phyloP scores from a whole-genome alignment of 2,888 invertebrate species.

The Quadroppia sp. region DNA sequence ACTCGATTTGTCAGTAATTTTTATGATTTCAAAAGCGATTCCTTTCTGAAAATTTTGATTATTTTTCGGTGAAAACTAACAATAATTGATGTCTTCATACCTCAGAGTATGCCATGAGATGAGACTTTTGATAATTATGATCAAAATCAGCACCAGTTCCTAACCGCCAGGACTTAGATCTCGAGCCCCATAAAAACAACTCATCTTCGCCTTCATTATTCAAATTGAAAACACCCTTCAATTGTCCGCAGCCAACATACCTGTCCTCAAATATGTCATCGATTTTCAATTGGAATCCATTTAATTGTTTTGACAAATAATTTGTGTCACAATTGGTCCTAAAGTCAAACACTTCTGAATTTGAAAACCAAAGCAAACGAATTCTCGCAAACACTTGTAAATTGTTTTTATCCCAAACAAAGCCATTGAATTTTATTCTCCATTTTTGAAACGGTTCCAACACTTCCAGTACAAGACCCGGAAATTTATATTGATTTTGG shows the following conservation, averaged over 20 bases:
- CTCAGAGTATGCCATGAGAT: constrained; percentile 4
- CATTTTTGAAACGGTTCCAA: constrained; percentile 3
- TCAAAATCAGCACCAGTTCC: neutral
- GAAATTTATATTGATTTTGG: neutral
- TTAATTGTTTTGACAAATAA: constrained; percentile 9
- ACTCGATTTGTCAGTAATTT: constrained; percentile 2
- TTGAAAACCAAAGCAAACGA: neutral
- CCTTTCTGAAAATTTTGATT: constrained; percentile 13
- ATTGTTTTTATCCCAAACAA: neutral
- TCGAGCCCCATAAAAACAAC: neutral
- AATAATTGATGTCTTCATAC: constrained; percentile 1
- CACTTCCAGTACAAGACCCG: neutral
- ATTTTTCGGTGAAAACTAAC: too few relatives aligned
- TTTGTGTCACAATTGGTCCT: constrained; percentile 2
- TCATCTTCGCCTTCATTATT: neutral
- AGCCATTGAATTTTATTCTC: constrained; percentile 23
- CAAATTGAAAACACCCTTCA: neutral
- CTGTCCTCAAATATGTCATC: constrained; percentile 28
- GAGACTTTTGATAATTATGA: neutral
- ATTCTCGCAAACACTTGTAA: neutral
- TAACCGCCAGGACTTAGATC: neutral
- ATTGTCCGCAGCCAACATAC: constrained; percentile 12
- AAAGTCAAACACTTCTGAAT: constrained; percentile 16
- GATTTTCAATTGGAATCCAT: neutral
- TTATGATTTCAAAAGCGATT: constrained; percentile 20